A percentile compares a stretch with the other conserved stretches of the same genome.
Evolutionary conservation across 1,140 invertebrate species (phyloP).

Genomic region (Phymorhynchus buccinoides): DNA sequence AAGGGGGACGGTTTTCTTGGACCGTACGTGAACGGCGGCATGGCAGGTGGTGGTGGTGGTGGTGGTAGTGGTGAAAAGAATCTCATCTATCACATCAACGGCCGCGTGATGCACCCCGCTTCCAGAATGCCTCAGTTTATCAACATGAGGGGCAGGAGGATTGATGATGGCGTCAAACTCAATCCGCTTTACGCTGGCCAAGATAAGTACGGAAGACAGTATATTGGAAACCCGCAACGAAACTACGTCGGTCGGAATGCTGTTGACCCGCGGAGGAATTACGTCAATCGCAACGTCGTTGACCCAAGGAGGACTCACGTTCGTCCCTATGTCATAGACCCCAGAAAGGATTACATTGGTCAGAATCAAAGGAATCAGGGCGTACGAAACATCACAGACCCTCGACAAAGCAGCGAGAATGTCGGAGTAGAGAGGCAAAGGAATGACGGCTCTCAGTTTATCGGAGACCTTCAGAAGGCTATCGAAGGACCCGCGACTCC

Average conservation of each 20-base stretch:
- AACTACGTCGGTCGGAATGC: not conserved
- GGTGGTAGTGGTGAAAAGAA: not conserved
- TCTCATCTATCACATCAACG: not conserved
- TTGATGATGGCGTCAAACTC: not conserved
- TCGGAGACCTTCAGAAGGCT: not conserved
- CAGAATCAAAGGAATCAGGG: not conserved
- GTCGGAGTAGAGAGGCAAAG: too few species aligned
- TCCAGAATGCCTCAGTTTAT: not conserved
- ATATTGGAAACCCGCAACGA: not conserved
- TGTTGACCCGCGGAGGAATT: too few species aligned
- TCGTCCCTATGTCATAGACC: not conserved
- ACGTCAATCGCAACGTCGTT: not conserved
- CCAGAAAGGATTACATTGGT: too few species aligned
- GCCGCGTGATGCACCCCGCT: not conserved
- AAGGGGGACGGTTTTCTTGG: not conserved
- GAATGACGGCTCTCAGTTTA: not conserved
- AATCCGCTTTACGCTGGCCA: not conserved
- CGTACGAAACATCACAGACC: not conserved
- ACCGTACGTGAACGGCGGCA: not conserved
- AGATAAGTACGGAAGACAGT: not conserved
- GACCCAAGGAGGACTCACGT: not conserved
- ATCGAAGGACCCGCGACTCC: constrained; percentile 11
- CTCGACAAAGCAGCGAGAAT: not conserved
- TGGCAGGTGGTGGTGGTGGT: too few species aligned
- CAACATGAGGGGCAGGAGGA: not conserved